Evolutionary conservation across 2,888 invertebrate genomes (phyloP).

Genomic region (Lydus trimaculatus): DNA sequence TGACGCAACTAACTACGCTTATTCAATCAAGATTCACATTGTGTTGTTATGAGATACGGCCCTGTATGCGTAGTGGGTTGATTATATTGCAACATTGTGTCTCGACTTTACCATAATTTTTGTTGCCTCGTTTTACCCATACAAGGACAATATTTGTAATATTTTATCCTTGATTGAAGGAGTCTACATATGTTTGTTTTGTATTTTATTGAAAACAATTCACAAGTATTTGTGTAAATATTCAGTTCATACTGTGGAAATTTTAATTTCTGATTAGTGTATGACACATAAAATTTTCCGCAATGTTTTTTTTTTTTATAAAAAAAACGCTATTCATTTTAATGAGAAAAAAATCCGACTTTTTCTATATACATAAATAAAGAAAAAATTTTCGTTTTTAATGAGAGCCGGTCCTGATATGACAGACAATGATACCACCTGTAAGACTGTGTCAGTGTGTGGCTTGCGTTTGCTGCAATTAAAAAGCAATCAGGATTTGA

Average conservation of each 20-base stretch:
- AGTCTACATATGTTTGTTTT: not conserved
- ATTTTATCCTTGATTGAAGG: not conserved
- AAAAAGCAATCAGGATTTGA: slow-evolving; percentile 26
- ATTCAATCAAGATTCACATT: slow-evolving; percentile 47
- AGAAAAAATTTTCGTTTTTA: not conserved
- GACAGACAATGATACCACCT: not conserved
- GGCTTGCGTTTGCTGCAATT: slow-evolving; percentile 15
- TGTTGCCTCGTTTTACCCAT: not conserved
- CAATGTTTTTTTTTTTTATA: not conserved
- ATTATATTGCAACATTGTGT: slow-evolving; percentile 39
- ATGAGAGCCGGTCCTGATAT: not conserved
- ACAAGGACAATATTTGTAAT: not conserved
- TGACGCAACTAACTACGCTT: slow-evolving; percentile 46
- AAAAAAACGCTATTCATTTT: not conserved
- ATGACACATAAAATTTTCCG: not conserved
- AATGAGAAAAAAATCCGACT: not conserved
- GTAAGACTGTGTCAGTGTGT: not conserved
- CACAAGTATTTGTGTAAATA: not conserved
- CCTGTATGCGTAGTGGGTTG: slow-evolving; percentile 3
- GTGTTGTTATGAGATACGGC: slow-evolving; percentile 7
- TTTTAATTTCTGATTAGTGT: not conserved
- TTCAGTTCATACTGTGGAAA: too few relatives aligned
- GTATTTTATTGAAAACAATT: not conserved
- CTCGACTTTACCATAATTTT: slow-evolving; percentile 10
- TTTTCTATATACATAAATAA: not conserved